A percentile compares a stretch with the other conserved stretches of the same genome.
Evolutionary conservation across 2,113 vertebrate species (phyloP).

Genomic region (Dipodomys spectabilis): DNA sequence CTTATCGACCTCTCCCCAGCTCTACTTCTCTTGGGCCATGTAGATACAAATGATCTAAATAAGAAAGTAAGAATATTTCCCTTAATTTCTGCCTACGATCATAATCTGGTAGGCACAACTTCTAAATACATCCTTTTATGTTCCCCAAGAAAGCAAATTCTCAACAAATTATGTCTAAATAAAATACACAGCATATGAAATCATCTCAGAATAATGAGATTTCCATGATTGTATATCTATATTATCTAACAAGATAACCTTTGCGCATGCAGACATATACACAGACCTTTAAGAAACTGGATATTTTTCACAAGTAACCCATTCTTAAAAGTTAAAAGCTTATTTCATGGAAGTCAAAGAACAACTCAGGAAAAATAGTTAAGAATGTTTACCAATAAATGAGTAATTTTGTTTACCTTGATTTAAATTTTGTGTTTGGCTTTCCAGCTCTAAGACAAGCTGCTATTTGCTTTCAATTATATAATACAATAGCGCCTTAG

Average conservation of each 20-base stretch:
- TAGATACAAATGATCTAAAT: background rate
- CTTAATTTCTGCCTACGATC: background rate
- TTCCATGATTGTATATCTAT: slow-evolving; percentile 2
- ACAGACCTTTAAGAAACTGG: background rate
- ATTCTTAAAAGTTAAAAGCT: slow-evolving; percentile 18
- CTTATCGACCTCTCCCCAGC: background rate
- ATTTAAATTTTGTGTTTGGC: slow-evolving; percentile 71
- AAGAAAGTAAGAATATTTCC: background rate
- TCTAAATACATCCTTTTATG: background rate
- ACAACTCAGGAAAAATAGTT: slow-evolving; percentile 53
- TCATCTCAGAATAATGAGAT: background rate
- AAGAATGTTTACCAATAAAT: slow-evolving; percentile 75
- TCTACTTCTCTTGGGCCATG: background rate
- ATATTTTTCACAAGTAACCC: background rate
- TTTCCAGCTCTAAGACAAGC: slow-evolving; percentile 52
- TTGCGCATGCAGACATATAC: background rate
- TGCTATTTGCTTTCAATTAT: slow-evolving; percentile 77
- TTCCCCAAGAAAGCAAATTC: background rate
- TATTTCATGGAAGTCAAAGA: slow-evolving; percentile 49
- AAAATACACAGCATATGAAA: background rate
- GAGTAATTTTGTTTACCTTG: slow-evolving; percentile 69
- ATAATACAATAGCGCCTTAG: slow-evolving; percentile 68
- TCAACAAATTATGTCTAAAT: slow-evolving; percentile 4
- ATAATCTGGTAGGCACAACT: background rate
- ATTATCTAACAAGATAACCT: slow-evolving; percentile 1